phyloP scores from a whole-genome alignment of 1,140 invertebrate genomes.

The Drosophila pseudoobscura region DNA sequence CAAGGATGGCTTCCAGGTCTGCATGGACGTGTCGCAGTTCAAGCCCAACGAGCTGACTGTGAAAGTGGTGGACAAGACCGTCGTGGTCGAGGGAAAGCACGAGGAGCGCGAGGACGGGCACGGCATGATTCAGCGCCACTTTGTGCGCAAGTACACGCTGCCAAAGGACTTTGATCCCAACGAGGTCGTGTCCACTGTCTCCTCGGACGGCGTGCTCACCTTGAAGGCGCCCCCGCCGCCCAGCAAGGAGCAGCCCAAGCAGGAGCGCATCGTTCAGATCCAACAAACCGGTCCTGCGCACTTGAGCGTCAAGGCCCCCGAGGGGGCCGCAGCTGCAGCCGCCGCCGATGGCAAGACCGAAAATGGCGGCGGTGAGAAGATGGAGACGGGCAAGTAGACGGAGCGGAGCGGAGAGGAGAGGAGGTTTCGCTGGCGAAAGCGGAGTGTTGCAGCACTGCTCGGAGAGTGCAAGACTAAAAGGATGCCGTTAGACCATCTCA shows the following conservation, averaged over 20 bases:
- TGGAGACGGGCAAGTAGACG: conserved; percentile 68
- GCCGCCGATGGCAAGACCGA: conserved; percentile 48
- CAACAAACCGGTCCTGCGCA: conserved; percentile 83
- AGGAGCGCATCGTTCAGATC: conserved; percentile 84
- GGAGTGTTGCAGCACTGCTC: conserved; percentile 50
- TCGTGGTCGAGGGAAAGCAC: conserved; percentile 89
- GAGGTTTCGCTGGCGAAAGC: conserved; percentile 35
- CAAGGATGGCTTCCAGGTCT: conserved; percentile 87
- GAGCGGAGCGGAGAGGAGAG: background rate
- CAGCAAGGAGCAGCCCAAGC: conserved; percentile 75
- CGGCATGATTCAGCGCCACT: conserved; percentile 89
- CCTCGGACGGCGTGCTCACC: conserved; percentile 89
- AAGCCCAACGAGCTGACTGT: conserved; percentile 92
- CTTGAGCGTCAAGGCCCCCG: conserved; percentile 71
- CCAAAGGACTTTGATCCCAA: conserved; percentile 88
- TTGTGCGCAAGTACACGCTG: conserved; percentile 88
- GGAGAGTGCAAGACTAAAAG: conserved; percentile 69
- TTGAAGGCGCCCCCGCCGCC: conserved; percentile 86
- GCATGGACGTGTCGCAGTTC: conserved; percentile 93
- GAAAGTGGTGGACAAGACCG: conserved; percentile 89
- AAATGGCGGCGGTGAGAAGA: conserved; percentile 66
- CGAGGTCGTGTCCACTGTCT: conserved; percentile 87
- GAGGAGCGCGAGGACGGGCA: conserved; percentile 90
- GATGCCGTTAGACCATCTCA: conserved; percentile 1
- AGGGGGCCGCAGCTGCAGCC: conserved; percentile 9